Evolutionary conservation across 2,888 invertebrate species (phyloP), one percentile per base, ranked within the genome.

Genomic region (Acrobasis consociella): DNA sequence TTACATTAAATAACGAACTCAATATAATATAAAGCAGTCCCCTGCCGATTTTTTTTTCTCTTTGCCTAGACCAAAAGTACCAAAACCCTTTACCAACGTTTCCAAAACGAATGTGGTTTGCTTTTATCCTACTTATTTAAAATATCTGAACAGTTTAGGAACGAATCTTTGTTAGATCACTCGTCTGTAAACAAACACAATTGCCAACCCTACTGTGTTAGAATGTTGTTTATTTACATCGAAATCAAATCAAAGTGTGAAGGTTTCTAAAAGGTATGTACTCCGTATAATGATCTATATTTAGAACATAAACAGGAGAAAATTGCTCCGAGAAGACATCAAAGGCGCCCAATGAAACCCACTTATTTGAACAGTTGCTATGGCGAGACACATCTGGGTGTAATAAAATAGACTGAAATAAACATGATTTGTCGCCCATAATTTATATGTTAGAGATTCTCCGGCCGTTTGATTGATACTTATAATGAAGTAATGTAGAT

Each of bases 311-410:
- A 82, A 83, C 79, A 82, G 68, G 73, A 76, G 76, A 78, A 83
- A 85, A 83, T 85, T 80, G 77, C 82, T 83, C 78, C 74, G 76
- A 76, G 78, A 72, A 82, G 77, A 89, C 85, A 85, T 89, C 87
- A 89, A 89, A 89, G 87, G 80, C 77, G 76, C 80, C 78, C 77
- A 80, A 85, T 86, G 84, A 85, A 85, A 83, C 77, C 80, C 78
- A 81, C 81, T 83, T 85, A 83, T 85, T 83, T 80, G 79, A 82
- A 78, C 82, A 77, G 81, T 80, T 73, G 79, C 74, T 73, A 68
- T 67, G 71, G 72, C 76, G 81, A 74, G 79, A 76, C 82, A 82
- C 86, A 86, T 88, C 83, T 87, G 86, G 70, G 84, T 75, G 76
- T 82, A 82, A 88, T 87, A 88, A 86, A 85, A 77, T 77, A 80